Base-by-base conservation (phyloP, 2,888 invertebrate genomes). In the Meghimatium bilineatum region DNA sequence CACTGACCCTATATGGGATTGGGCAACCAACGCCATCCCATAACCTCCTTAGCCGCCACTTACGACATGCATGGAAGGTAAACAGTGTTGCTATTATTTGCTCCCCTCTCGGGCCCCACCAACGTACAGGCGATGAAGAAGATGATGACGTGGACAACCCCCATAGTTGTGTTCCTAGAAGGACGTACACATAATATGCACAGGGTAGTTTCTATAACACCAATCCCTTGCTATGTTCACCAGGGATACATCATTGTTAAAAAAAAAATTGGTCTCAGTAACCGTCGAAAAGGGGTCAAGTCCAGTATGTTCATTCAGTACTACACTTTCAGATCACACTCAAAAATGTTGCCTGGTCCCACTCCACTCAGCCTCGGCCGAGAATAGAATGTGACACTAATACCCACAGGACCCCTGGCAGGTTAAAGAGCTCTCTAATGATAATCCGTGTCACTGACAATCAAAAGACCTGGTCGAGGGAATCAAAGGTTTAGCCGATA, bases 351-450 rank as follows among this genome's bases (percentile, higher is more conserved):
- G 29, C 63, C 29, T 29, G 5, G 63, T 8, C 29, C 63, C 63
- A n/a, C 63, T 63, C 63, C n/a, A 63, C n/a, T 63, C n/a, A 29
- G 63, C 26, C 23, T 63, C n/a, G 29, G 63, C 63, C 29, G n/a
- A 5, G 29, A n/a, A 29, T 10, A 69, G 20, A 32, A 12, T 36
- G 36, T 69, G 69, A 69, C 69, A 69, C 69, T 69, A 69, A 69
- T 69, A 17, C 69, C 26, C 34, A n/a, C 5, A n/a, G 29, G 63
- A 29, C 63, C 63, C 36, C 69, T 69, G 36, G 6, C 34, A 69
- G 14, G 12, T 32, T 69, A 36, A 69, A 69, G 69, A 34, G 69
- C 36, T 69, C 69, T 69, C 8, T 69, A 69, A 69, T 34, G 69
- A 69, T 69, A 69, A 69, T 69, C 69, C 69, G 17, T 36, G 69